Conservation (phyloP, 2,888 invertebrate genomes). For the Nomada ferruginata region DNA sequence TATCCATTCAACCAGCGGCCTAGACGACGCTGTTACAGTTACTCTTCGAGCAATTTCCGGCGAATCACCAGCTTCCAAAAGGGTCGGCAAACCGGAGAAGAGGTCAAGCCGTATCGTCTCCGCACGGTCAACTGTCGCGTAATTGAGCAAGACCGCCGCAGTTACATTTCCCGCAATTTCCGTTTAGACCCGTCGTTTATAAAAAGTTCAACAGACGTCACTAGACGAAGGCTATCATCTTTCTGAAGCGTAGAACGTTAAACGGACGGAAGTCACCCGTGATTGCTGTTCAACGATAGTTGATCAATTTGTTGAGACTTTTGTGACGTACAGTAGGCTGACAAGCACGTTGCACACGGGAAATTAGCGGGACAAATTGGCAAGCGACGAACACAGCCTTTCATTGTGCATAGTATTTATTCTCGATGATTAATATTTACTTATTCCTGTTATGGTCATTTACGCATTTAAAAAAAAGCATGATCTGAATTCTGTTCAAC, state of each 20-base stretch:
- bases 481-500: too few species aligned
- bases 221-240: not conserved
- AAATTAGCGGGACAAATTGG: not conserved
- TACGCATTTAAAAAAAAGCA: too few species aligned
- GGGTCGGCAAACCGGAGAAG: slow-evolving; percentile 41
- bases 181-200: slow-evolving; percentile 6
- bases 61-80: slow-evolving; percentile 52
- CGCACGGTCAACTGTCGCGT: slow-evolving; percentile 35
- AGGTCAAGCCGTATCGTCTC: slow-evolving; percentile 34
- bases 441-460: not conserved
- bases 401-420: not conserved
- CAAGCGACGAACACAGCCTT: not conserved
- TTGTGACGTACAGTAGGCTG: too few species aligned
- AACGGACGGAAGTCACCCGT: not conserved
- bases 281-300: not conserved
- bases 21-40: slow-evolving; percentile 38
- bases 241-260: not conserved
- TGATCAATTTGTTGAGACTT: not conserved
- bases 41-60: slow-evolving; percentile 59
- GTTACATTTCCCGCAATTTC: slow-evolving; percentile 60
- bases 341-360: not conserved
- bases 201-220: not conserved
- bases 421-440: too few species aligned
- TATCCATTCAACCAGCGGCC: not conserved
- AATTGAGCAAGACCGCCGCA: slow-evolving; percentile 58